Percentiles rank a stretch among this genome's conserved stretches.
Conservation (phyloP, 1,140 invertebrate species). For the Dendroctonus valens region DNA sequence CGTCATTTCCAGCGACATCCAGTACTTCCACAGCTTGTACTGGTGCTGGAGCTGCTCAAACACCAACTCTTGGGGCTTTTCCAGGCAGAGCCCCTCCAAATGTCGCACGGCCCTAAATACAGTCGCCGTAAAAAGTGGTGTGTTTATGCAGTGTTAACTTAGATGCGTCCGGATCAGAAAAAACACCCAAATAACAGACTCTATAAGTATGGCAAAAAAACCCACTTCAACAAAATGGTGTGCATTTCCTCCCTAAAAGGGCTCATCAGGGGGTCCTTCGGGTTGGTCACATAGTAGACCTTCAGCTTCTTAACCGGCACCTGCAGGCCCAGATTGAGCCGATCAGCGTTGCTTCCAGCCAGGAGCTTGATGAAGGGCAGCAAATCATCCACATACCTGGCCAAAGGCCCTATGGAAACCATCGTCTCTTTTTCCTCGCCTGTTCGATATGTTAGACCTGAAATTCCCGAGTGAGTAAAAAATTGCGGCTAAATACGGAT, state of each 20-base stretch:
- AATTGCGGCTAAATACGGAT: slow-evolving; percentile 6
- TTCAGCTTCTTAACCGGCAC: slow-evolving; percentile 69
- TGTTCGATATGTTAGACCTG: slow-evolving; percentile 62
- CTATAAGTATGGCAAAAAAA: too few species aligned
- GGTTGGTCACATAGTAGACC: slow-evolving; percentile 75
- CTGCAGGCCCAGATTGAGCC: slow-evolving; percentile 51
- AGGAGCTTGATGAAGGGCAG: slow-evolving; percentile 67
- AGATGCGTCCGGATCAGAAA: too few species aligned
- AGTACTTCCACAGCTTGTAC: slow-evolving; percentile 69
- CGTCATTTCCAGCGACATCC: slow-evolving; percentile 67
- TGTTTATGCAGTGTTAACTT: background rate
- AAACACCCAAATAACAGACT: too few species aligned
- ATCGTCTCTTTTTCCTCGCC: slow-evolving; percentile 60
- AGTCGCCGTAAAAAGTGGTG: too few species aligned
- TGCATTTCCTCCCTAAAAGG: slow-evolving; percentile 66
- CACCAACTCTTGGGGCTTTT: slow-evolving; percentile 50
- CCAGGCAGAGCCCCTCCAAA: slow-evolving; percentile 35
- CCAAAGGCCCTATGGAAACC: slow-evolving; percentile 75
- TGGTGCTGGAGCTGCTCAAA: slow-evolving; percentile 62
- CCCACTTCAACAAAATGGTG: slow-evolving; percentile 58
- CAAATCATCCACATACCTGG: slow-evolving; percentile 74
- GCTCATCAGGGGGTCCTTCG: slow-evolving; percentile 66
- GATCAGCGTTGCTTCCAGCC: slow-evolving; percentile 53
- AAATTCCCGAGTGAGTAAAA: background rate
- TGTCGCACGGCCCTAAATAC: slow-evolving; percentile 37